Evolutionary conservation across 2,113 vertebrate genomes (phyloP), one percentile per base, ranked within the genome.

Genomic region (Dolichallabes microphthalmus): DNA sequence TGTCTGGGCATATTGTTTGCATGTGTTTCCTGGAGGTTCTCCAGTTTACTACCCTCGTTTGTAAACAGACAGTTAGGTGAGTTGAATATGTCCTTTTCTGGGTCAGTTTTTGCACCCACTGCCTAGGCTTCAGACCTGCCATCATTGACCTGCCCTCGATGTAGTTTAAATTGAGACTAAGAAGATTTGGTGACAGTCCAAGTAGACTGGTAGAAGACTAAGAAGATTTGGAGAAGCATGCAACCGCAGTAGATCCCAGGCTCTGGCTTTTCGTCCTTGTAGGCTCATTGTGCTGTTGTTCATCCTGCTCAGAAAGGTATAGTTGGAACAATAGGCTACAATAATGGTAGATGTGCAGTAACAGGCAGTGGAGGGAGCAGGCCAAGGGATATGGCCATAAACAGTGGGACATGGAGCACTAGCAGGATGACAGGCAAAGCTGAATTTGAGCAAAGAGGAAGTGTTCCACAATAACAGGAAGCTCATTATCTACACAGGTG

Each of bases 401-500:
- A 84, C 27, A 55, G n/a, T 9, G 14, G 45, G 80, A 81, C 58
- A 32, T 60, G 63, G 78, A 75, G 80, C 58, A 57, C 80, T 73
- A 66, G 71, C 39, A 87, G 76, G 82, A 88, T 39, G 83, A 88
- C 83, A 66, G 73, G 60, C 66, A 82, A 85, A 82, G 60, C 68
- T 85, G 68, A 89, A 84, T 75, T 79, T 57, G 77, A 76, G 78
- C 87, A 89, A 85, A 35, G 76, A 71, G 78, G 82, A 86, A 85
- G 73, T 74, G 15, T 87, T 71, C 61, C 75, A 89, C 86, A 88
- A 88, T 88, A 71, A 55, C 60, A 88, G 85, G 84, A 88, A 89
- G 77, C 82, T 68, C 39, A 89, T 88, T 84, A 85, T 84, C 84
- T 69, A 84, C 68, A 32, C 78, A 87, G 83, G 85, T 84, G 73